Base-by-base conservation (phyloP, 1,140 invertebrate genomes). In the Panagrolaimus sp. region DNA sequence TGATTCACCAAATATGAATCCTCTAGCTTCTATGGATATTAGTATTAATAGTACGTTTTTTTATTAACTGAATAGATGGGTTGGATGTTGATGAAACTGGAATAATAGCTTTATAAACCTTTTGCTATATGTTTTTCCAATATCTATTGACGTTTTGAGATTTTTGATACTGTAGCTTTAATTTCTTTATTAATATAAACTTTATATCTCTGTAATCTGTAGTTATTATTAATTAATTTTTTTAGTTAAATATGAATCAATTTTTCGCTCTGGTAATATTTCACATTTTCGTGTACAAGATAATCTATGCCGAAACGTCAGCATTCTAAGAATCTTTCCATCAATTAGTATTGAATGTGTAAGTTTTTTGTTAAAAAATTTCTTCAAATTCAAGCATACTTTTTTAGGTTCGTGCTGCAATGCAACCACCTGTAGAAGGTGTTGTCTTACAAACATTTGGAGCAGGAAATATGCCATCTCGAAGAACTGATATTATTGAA, bases 401-500 rank as follows among this genome's bases (percentile, higher is more conserved):
- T 38, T 38, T 38, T 38, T 38, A 38, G 31, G 31, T 38, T 27
- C 25, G 23, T 25, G 57, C 53, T 7, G 67, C 53, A 14, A n/a
- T 65, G 20, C 27, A 62, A 27, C 8, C 5, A 7, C 14, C 27
- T 5, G 14, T 68, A 1, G 25, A 90, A 77, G 93, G 91, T 9
- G 89, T 96, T 3, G 90, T 98, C 0, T 83, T 98, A 13, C 91
- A 96, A 84, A 91, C 90, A 0, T 98, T 93, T 77, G 94, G 74
- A 0, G 70, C 90, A 0, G 95, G 95, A 0, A 98, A 98, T 80
- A 88, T 94, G 20, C 93, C 94, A 0, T 88, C 88, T 0, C 90
- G 91, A 78, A 86, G 91, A 14, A 84, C 85, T n/a, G 93, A 96
- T 74, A 84, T 98, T 0, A 83, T 96, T 0, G 84, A 88, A 0